A percentile compares a stretch with the other conserved stretches of the same genome.
Evolutionary conservation across 2,797 vertebrate genomes (phyloP).

Genomic region (Chrosomus eos): DNA sequence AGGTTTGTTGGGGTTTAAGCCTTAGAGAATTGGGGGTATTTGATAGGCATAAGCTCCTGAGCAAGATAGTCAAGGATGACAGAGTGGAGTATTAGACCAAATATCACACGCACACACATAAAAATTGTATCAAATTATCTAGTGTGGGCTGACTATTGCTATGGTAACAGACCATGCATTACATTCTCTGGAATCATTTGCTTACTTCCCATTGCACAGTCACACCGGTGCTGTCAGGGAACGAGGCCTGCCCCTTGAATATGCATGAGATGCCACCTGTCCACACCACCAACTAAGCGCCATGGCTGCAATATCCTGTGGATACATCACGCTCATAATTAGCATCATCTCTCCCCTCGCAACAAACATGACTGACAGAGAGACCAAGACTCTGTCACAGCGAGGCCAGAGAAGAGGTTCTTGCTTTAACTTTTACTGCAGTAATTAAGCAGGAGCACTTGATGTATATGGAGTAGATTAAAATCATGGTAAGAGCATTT

Average conservation of each 20-base stretch:
- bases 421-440: neutral
- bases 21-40: slow-evolving; percentile 32
- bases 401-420: neutral
- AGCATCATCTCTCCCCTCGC: slow-evolving; percentile 46
- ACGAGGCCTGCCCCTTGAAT: slow-evolving; percentile 47
- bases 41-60: slow-evolving; percentile 48
- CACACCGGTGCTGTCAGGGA: slow-evolving; percentile 40
- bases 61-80: slow-evolving; percentile 42
- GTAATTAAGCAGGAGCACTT: slow-evolving; percentile 12
- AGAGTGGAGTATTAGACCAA: slow-evolving; percentile 48
- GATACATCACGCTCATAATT: slow-evolving; percentile 47
- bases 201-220: slow-evolving; percentile 49
- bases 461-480: neutral
- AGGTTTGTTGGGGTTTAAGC: neutral
- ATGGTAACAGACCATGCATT: slow-evolving; percentile 77
- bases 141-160: slow-evolving; percentile 68
- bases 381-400: slow-evolving; percentile 14
- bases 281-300: slow-evolving; percentile 48
- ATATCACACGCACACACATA: slow-evolving; percentile 34
- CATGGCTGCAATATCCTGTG: slow-evolving; percentile 45
- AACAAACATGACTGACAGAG: slow-evolving; percentile 32
- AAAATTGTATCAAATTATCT: slow-evolving; percentile 68
- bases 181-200: slow-evolving; percentile 55
- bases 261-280: slow-evolving; percentile 61
- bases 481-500: neutral